Conservation (phyloP, 2,888 invertebrate species). For the Vanessa cardui region DNA sequence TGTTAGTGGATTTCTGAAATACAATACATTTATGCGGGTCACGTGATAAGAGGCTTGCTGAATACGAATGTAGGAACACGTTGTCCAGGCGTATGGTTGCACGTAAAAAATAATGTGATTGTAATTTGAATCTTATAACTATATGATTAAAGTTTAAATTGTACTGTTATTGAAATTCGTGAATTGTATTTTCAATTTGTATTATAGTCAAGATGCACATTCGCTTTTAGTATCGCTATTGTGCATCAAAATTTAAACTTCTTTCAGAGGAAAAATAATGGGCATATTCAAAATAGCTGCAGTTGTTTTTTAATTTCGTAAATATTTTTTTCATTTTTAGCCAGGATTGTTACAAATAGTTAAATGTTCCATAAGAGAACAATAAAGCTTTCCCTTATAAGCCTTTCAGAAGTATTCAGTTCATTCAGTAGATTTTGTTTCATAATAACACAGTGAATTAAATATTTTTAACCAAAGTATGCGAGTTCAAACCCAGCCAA, state of each 20-base stretch:
- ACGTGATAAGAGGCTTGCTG: constrained; percentile 44
- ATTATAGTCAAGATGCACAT: constrained; percentile 32
- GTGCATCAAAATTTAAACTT: constrained; percentile 26
- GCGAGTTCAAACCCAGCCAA: too few species aligned
- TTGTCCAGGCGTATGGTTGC: constrained; percentile 35
- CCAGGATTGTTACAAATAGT: neutral
- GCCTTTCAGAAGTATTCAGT: too few species aligned
- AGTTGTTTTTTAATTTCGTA: neutral
- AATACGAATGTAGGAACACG: constrained; percentile 45
- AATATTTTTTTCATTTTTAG: neutral
- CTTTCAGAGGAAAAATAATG: constrained; percentile 13
- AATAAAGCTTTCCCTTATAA: too few species aligned
- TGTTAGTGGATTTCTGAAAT: constrained; percentile 8
- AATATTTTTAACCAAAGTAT: too few species aligned
- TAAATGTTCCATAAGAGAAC: neutral
- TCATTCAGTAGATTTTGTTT: too few species aligned
- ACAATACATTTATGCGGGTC: constrained; percentile 46
- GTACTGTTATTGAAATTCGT: neutral
- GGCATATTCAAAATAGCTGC: constrained; percentile 1
- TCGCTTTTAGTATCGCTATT: constrained; percentile 30
- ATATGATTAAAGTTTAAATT: constrained; percentile 5
- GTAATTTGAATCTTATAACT: constrained; percentile 20
- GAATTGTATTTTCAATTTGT: constrained; percentile 35
- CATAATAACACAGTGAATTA: too few species aligned
- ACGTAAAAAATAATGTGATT: constrained; percentile 20